A percentile compares a stretch with the other conserved stretches of the same genome.
Conservation (phyloP, 2,797 vertebrate species). For the Cetoscarus ocellatus region DNA sequence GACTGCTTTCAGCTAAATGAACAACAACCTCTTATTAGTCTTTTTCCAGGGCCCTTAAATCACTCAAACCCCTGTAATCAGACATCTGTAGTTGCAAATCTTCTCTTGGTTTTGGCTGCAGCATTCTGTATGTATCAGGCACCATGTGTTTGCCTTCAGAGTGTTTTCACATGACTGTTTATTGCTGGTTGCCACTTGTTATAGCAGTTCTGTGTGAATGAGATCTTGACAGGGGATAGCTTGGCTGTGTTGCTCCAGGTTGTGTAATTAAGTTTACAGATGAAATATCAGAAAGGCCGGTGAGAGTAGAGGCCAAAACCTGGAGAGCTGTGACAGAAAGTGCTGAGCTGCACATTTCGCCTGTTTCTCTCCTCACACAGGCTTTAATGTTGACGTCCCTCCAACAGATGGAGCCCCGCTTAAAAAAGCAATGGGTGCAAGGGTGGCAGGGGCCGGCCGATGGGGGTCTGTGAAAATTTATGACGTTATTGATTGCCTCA, state of each 20-base stretch:
- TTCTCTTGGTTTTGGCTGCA: constrained; percentile 22
- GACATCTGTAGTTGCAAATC: constrained; percentile 31
- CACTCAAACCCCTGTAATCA: neutral
- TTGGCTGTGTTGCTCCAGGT: constrained; percentile 65
- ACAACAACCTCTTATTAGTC: too few relatives aligned
- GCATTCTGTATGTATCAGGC: neutral
- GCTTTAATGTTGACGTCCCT: constrained; percentile 62
- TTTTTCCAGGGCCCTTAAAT: too few relatives aligned
- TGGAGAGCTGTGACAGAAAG: constrained; percentile 66
- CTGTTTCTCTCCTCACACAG: constrained; percentile 43
- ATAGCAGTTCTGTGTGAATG: constrained; percentile 70
- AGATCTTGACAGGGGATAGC: constrained; percentile 78
- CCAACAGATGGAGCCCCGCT: constrained; percentile 70
- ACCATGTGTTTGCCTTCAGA: constrained; percentile 10
- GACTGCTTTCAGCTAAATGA: too few relatives aligned
- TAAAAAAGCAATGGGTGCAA: constrained; percentile 68
- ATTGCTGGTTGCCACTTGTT: constrained; percentile 62
- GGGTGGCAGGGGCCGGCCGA: constrained; percentile 57
- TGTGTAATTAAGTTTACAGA: constrained; percentile 85
- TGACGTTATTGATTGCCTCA: constrained; percentile 85
- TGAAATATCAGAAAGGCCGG: constrained; percentile 80
- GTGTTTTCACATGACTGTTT: constrained; percentile 52
- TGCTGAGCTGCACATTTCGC: constrained; percentile 80
- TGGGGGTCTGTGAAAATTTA: constrained; percentile 80
- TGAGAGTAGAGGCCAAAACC: constrained; percentile 69